Conservation (phyloP, 2,888 invertebrate species). For the Trypoxylon attenuatum region DNA sequence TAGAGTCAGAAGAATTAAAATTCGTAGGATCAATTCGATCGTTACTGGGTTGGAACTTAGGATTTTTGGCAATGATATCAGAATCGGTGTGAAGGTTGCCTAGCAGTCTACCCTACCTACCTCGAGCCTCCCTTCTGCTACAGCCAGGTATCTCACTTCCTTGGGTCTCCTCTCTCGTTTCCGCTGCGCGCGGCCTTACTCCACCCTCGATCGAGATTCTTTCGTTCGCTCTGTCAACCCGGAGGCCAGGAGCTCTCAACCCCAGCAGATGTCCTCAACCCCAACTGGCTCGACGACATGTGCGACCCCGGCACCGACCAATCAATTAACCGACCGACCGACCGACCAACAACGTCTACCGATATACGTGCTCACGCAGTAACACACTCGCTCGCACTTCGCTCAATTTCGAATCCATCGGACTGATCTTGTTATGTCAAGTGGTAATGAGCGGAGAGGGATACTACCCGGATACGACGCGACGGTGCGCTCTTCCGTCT, state of each 20-base stretch:
- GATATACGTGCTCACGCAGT: background rate
- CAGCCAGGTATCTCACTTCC: slow-evolving; percentile 20
- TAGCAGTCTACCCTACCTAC: slow-evolving; percentile 21
- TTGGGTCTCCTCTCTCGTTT: slow-evolving; percentile 19
- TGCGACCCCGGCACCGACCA: background rate
- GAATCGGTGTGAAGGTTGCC: background rate
- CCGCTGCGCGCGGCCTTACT: slow-evolving; percentile 8
- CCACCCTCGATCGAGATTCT: slow-evolving; percentile 15
- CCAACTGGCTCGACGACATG: slow-evolving; percentile 7
- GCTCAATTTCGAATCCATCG: background rate
- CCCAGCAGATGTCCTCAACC: slow-evolving; percentile 56
- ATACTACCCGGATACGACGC: background rate
- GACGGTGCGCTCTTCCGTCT: background rate
- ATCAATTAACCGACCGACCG: background rate
- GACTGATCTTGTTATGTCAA: too few species aligned
- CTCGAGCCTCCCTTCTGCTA: slow-evolving; percentile 30
- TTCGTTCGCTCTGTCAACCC: slow-evolving; percentile 44
- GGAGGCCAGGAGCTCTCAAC: slow-evolving; percentile 54
- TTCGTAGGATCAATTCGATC: too few species aligned
- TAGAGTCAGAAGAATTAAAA: too few species aligned
- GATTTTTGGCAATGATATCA: too few species aligned
- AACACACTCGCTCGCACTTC: background rate
- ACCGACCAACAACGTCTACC: too few species aligned
- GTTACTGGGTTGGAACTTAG: too few species aligned
- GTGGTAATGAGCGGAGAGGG: background rate